Percentiles rank a stretch among this genome's conserved stretches.
phyloP scores from a whole-genome alignment of 2,888 invertebrate genomes.

The Xylophagus ater region DNA sequence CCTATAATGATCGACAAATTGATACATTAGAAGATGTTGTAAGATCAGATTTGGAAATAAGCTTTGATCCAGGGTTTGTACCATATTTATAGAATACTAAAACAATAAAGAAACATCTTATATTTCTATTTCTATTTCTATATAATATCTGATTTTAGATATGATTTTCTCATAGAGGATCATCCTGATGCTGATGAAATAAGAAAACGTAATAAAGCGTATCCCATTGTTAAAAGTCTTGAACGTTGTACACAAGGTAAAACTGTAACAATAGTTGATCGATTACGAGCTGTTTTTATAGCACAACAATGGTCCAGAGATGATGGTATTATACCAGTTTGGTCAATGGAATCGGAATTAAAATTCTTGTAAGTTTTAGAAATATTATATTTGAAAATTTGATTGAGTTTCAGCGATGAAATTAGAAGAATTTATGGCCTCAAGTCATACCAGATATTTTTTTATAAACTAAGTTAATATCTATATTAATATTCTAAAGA shows the following conservation, averaged over 20 bases:
- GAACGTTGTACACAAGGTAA: constrained; percentile 11
- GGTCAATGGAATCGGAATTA: constrained; percentile 1
- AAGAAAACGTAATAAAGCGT: constrained; percentile 1
- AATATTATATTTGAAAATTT: neutral
- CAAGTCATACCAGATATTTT: no score
- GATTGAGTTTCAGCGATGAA: neutral
- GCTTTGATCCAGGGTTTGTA: no score
- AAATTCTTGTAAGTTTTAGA: constrained; percentile 1
- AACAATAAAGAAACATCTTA: neutral
- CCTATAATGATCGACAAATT: neutral
- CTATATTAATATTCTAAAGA: no score
- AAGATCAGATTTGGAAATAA: neutral
- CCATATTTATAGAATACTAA: constrained; percentile 4
- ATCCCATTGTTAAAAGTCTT: constrained; percentile 4
- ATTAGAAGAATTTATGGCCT: no score
- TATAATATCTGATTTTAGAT: no score
- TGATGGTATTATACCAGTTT: constrained; percentile 13
- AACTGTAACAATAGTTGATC: constrained; percentile 12
- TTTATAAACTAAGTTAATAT: no score
- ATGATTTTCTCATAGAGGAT: constrained; percentile 1
- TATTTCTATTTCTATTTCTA: no score
- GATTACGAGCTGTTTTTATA: constrained; percentile 10
- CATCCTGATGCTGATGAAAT: neutral
- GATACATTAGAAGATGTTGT: constrained; percentile 3
- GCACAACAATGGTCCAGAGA: constrained; percentile 14